Percentiles rank a stretch among this genome's conserved stretches.
These are phyloP conservation scores for Allophyes oxyacanthae DNA, from an alignment of 2,888 invertebrate genomes.

Conservation along the genomic window DNA sequence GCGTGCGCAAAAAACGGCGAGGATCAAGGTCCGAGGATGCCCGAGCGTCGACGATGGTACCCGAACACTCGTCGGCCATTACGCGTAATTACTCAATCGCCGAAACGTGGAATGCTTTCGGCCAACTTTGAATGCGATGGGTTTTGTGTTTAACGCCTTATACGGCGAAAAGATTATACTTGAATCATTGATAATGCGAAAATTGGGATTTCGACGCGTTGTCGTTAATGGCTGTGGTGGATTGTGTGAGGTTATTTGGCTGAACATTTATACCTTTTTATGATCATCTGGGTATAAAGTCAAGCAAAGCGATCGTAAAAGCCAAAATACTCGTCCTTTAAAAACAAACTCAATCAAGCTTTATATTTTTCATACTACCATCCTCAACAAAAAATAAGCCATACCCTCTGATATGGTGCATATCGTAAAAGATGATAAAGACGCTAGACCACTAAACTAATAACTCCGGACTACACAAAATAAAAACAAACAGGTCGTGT, in stretches of 20 bases:
- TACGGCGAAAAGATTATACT: slow-evolving; percentile 53
- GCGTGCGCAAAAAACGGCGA: slow-evolving; percentile 69
- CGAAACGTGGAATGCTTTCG: slow-evolving; percentile 70
- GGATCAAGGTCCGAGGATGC: slow-evolving; percentile 68
- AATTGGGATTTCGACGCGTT: slow-evolving; percentile 51
- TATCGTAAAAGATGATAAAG: too few species aligned
- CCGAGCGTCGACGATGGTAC: slow-evolving; percentile 68
- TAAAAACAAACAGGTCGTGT: too few species aligned
- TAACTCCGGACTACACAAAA: too few species aligned
- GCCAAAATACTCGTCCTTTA: slow-evolving; percentile 3
- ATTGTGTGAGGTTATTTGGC: slow-evolving; percentile 41
- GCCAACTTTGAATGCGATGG: slow-evolving; percentile 54
- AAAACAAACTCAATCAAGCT: too few species aligned
- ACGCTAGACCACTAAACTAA: too few species aligned
- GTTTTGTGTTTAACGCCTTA: slow-evolving; percentile 59
- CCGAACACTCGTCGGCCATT: slow-evolving; percentile 67
- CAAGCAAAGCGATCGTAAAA: slow-evolving; percentile 12
- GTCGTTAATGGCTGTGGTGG: slow-evolving; percentile 38
- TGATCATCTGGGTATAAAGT: slow-evolving; percentile 38
- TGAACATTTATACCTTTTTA: slow-evolving; percentile 40
- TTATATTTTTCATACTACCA: too few species aligned
- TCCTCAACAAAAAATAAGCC: too few species aligned
- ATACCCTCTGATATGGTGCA: too few species aligned
- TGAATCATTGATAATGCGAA: slow-evolving; percentile 61
- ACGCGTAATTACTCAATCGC: slow-evolving; percentile 80